phyloP scores from a whole-genome alignment of 2,113 vertebrate species.

The Hucho hucho region DNA sequence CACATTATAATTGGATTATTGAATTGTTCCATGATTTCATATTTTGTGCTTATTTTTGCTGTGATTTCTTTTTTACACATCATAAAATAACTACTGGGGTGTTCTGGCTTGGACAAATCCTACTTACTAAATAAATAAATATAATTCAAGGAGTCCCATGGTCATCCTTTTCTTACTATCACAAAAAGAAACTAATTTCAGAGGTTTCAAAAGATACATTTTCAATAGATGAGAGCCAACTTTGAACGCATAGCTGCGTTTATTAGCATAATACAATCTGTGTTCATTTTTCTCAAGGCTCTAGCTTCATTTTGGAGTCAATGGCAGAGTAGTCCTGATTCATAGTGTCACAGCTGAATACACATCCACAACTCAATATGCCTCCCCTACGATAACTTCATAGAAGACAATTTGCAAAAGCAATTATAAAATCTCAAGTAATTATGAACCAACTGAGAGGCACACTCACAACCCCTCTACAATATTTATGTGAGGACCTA shows the following conservation, averaged over 20 bases:
- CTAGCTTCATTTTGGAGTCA: not conserved
- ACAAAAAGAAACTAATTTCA: not conserved
- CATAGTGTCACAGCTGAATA: conserved; percentile 27
- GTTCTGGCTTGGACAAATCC: too few relatives aligned
- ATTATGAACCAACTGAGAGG: conserved; percentile 4
- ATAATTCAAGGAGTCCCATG: too few relatives aligned
- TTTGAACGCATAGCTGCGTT: conserved; percentile 16
- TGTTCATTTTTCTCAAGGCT: conserved; percentile 7
- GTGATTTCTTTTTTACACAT: too few relatives aligned
- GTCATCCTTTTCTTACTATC: not conserved
- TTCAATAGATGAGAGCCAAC: conserved; percentile 4
- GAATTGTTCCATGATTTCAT: too few relatives aligned
- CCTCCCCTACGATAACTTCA: conserved; percentile 18
- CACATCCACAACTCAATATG: conserved; percentile 7
- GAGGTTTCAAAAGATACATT: conserved; percentile 10
- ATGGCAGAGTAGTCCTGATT: not conserved
- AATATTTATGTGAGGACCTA: conserved; percentile 17
- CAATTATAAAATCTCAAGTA: conserved; percentile 25
- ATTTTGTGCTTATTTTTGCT: too few relatives aligned
- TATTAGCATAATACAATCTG: conserved; percentile 5
- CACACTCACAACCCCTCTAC: conserved; percentile 19
- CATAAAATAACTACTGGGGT: too few relatives aligned
- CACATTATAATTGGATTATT: too few relatives aligned
- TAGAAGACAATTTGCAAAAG: conserved; percentile 18
- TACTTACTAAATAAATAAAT: too few relatives aligned